Base-by-base conservation (phyloP, 2,888 invertebrate species). In the Chironomus riparius region DNA sequence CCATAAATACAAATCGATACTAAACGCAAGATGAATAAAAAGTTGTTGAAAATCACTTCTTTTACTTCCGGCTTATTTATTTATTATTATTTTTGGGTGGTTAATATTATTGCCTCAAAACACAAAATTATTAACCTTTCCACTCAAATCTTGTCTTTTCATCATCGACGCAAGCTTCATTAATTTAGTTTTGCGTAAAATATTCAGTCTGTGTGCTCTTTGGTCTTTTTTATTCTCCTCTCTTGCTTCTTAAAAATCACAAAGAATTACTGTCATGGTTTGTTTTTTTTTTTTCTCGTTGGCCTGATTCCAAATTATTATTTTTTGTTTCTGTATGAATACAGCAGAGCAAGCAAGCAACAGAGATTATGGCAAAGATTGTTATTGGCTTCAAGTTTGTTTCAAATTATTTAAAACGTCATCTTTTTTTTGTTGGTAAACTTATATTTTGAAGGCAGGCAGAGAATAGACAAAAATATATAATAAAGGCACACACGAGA, bases 351-450 rank as follows among this genome's bases (percentile, higher is more conserved):
- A 50, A 4, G 13, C 5, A 7, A 13, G 15, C 50, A 15, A 15
- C 7, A 2, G 56, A 56, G 56, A 56, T 28, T 28, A 28, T 28
- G 28, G 28, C 28, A 28, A 5, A 28, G 28, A n/a, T n/a, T 5
- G 5, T 38, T 38, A 65, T 65, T 65, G 65, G 13, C 22, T 24
- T 18, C 21, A 62, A 50, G 50, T 15, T 56, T 56, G 65, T 24
- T 22, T 65, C 24, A 21, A 62, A 15, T 62, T 62, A 24, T 13
- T 65, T 24, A 24, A 21, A 65, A 65, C 65, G 22, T 21, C 24
- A 24, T 65, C 65, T 65, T 65, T 24, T n/a, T 65, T 65, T 65
- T 65, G 65, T 65, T 22, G 24, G 65, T 65, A 65, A 65, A 65
- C 65, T 65, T 22, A 10, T 38, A n/a, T 38, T 65, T 65, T 65